phyloP scores from a whole-genome alignment of 2,113 vertebrate species.

The Felis chaus region DNA sequence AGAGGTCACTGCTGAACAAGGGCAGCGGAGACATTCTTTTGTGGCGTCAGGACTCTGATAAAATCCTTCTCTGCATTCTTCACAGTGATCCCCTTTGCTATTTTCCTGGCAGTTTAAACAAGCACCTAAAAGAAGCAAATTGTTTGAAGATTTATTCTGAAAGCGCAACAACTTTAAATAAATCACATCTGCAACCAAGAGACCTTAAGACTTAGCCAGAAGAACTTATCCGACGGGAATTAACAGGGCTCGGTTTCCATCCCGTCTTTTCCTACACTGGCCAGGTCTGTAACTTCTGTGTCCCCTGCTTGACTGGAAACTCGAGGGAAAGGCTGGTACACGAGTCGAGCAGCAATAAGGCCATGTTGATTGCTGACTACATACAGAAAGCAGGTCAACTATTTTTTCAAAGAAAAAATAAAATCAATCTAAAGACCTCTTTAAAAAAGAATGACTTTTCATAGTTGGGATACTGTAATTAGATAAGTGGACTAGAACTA shows the following conservation, averaged over 20 bases:
- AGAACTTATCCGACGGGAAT: neutral
- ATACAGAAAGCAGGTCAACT: neutral
- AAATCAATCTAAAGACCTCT: conserved; percentile 17
- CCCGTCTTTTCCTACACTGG: neutral
- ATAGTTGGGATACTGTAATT: neutral
- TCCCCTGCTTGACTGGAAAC: neutral
- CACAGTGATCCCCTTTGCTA: conserved; percentile 91
- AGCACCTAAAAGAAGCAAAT: conserved; percentile 83
- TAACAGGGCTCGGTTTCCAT: neutral
- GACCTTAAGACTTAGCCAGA: neutral
- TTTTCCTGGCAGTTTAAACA: conserved; percentile 93
- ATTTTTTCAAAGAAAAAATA: neutral
- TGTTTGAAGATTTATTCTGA: conserved; percentile 24
- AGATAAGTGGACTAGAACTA: neutral
- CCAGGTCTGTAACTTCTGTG: neutral
- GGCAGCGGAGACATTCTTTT: conserved; percentile 88
- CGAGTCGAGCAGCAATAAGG: neutral
- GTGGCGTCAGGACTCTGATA: conserved; percentile 79
- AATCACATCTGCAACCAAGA: conserved; percentile 28
- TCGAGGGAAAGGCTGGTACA: neutral
- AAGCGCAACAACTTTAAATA: neutral
- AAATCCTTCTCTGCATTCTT: conserved; percentile 91
- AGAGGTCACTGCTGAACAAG: conserved; percentile 92
- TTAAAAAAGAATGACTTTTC: conserved; percentile 34
- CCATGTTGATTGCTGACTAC: neutral